A percentile compares a stretch with the other conserved stretches of the same genome.
phyloP scores from a whole-genome alignment of 2,797 vertebrate species.

The Holocentrus rufus region DNA sequence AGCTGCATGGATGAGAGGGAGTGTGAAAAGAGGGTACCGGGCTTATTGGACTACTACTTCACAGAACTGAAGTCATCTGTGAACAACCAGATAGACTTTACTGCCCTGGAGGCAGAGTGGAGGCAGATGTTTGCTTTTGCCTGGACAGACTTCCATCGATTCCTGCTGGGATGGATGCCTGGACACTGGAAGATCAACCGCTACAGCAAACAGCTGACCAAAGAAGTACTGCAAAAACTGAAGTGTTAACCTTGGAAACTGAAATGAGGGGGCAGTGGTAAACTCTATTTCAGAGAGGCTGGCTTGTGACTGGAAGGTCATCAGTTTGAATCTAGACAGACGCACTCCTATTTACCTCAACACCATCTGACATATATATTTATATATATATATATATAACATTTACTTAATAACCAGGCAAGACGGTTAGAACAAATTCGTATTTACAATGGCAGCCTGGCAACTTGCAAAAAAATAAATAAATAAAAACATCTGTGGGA shows the following conservation, averaged over 20 bases:
- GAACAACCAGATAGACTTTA: constrained; percentile 63
- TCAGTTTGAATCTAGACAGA: too few species aligned
- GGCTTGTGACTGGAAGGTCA: too few species aligned
- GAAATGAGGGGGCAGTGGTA: too few species aligned
- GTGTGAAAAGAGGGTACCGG: constrained; percentile 75
- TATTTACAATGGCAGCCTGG: too few species aligned
- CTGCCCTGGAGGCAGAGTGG: constrained; percentile 81
- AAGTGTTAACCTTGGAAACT: constrained; percentile 32
- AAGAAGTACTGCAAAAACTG: constrained; percentile 75
- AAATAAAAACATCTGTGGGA: too few species aligned
- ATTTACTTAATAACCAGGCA: too few species aligned
- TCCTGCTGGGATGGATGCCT: constrained; percentile 84
- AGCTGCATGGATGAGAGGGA: constrained; percentile 82
- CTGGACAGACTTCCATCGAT: constrained; percentile 84
- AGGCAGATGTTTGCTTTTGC: constrained; percentile 80
- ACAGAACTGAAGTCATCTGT: constrained; percentile 68
- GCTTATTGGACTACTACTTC: constrained; percentile 79
- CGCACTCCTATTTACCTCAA: neutral
- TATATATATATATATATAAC: too few species aligned
- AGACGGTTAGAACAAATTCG: too few species aligned
- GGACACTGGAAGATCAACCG: constrained; percentile 82
- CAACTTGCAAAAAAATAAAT: too few species aligned
- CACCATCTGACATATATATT: too few species aligned
- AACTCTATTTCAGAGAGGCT: too few species aligned
- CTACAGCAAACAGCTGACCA: constrained; percentile 78